Conservation (phyloP, 2,113 vertebrate species). For the Uria lomvia region DNA sequence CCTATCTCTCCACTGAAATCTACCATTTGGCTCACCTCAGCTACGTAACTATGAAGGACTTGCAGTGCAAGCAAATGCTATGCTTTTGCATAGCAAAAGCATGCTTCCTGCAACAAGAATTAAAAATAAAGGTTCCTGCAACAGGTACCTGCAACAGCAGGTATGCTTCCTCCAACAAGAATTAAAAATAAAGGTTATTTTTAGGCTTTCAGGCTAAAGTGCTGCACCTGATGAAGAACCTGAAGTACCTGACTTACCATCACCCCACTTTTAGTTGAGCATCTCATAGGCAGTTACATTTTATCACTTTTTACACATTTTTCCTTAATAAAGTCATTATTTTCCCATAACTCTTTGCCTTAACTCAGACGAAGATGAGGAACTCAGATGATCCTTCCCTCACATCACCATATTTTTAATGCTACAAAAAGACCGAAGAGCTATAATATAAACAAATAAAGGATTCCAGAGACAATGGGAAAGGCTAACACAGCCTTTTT, state of each 20-base stretch:
- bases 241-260: neutral
- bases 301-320: neutral
- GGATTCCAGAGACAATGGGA: neutral
- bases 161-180: neutral
- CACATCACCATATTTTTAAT: neutral
- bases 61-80: neutral
- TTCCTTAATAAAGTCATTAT: neutral
- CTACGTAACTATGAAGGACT: neutral
- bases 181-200: neutral
- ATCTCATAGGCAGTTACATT: accelerated
- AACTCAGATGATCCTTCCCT: neutral
- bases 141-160: neutral
- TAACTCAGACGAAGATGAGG: neutral
- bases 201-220: neutral
- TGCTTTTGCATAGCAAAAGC: no score
- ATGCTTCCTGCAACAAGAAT: neutral
- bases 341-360: neutral
- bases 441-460: neutral
- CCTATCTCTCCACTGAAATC: neutral
- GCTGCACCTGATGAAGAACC: neutral
- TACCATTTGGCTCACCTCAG: neutral
- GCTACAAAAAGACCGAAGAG: neutral
- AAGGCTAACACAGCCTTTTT: neutral
- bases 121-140: neutral
- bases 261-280: neutral